Conservation (phyloP, 1,140 invertebrate genomes). For the Sweltsa coloradensis region DNA sequence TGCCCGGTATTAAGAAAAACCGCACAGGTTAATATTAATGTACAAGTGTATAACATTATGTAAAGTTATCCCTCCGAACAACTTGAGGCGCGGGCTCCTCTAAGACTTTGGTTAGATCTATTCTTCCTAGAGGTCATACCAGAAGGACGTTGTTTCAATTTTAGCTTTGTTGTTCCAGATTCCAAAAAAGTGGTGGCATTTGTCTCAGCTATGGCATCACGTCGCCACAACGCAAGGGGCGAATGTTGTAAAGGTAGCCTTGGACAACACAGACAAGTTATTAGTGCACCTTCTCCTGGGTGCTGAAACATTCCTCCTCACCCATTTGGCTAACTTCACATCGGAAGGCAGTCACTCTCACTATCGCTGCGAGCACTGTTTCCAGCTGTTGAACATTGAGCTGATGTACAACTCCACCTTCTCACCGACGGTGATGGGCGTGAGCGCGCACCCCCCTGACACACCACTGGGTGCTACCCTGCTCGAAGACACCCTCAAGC, state of each 20-base stretch:
- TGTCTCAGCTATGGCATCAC: conserved; percentile 10
- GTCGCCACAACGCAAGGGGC: background rate
- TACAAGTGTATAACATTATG: too few species aligned
- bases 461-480: conserved; percentile 17
- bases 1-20: too few species aligned
- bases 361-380: conserved; percentile 24
- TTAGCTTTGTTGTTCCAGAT: conserved; percentile 6
- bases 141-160: too few species aligned
- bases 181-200: conserved; percentile 5
- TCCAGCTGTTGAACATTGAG: conserved; percentile 26
- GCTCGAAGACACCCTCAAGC: conserved; percentile 17
- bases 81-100: too few species aligned
- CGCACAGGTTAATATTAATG: too few species aligned
- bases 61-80: too few species aligned
- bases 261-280: conserved; percentile 3
- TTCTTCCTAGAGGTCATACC: too few species aligned
- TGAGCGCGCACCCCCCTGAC: conserved; percentile 19
- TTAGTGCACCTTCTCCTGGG: conserved; percentile 1
- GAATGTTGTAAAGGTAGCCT: background rate
- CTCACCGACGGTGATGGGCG: conserved; percentile 24
- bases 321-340: background rate
- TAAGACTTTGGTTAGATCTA: too few species aligned
- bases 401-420: conserved; percentile 24
- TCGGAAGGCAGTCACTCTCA: too few species aligned
- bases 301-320: conserved; percentile 4